Percentiles rank a stretch among this genome's conserved stretches.
phyloP scores from a whole-genome alignment of 2,888 invertebrate species.

The Caenorhabditis drosophilae region DNA sequence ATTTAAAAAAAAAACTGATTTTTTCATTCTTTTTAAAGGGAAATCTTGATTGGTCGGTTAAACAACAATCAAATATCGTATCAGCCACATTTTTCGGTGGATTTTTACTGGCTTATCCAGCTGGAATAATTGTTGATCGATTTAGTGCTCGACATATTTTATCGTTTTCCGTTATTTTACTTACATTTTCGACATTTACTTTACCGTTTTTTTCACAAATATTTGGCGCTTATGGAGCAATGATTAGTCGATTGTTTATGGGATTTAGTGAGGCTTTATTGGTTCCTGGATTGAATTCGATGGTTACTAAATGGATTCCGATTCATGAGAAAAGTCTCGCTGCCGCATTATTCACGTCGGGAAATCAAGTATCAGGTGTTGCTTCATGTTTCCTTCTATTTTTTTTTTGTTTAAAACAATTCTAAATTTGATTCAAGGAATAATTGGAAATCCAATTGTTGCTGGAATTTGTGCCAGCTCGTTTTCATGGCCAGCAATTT shows the following conservation, averaged over 20 bases:
- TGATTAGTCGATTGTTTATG: constrained; percentile 47
- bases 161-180: constrained; percentile 13
- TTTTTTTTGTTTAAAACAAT: too few species aligned
- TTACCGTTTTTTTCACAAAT: constrained; percentile 41
- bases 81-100: constrained; percentile 40
- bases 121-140: constrained; percentile 30
- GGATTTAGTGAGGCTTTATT: constrained; percentile 56
- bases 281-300: constrained; percentile 53
- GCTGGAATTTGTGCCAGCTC: constrained; percentile 52
- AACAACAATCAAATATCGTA: constrained; percentile 32
- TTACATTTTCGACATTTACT: constrained; percentile 23
- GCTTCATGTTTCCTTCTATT: neutral
- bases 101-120: constrained; percentile 30
- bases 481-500: constrained; percentile 53
- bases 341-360: constrained; percentile 55
- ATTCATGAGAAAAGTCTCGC: constrained; percentile 53
- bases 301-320: constrained; percentile 60
- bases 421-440: too few species aligned
- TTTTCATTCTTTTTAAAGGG: constrained; percentile 18
- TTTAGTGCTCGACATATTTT: constrained; percentile 39
- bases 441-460: constrained; percentile 50
- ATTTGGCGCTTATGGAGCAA: constrained; percentile 41
- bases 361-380: constrained; percentile 49
- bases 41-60: constrained; percentile 30
- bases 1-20: neutral